Base-by-base conservation (phyloP, 2,888 invertebrate species). In the Meganola albula region DNA sequence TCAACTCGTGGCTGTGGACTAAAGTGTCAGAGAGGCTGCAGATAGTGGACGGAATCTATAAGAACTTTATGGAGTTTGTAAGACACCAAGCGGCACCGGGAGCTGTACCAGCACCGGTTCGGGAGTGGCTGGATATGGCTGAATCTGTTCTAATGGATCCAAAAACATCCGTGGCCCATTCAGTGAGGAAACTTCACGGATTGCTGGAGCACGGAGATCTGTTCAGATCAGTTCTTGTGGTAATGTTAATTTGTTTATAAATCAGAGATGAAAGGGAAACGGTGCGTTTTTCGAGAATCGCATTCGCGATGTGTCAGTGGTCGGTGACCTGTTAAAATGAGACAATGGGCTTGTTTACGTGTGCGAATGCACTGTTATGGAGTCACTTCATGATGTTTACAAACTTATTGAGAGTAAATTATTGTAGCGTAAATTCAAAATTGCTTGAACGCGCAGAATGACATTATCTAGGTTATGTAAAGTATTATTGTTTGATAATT, bases 71-170 rank as follows among this genome's bases (percentile, higher is more conserved):
- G 34, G 82, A 89, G 48, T 90, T 90, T 65, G 88, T 90, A 40
- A 52, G 48, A 23, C 72, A 82, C 25, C 86, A 86, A 50, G 63
- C 77, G 4, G 40, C 47, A 20, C 77, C 80, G 10, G 74, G 77
- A 25, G 63, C 65, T 16, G 74, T 60, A 52, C 86, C 74, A 38
- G 85, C 78, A 35, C 69, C 82, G 22, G 58, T 74, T 24, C 51
- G 63, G 35, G 64, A 70, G 51, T 68, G 92, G 88, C 63, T 88
- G 33, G 91, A 92, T 67, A 70, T 94, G 41, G 88, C 91, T 0
- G 89, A 91, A 35, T 87, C 89, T 0, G 85, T 93, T 10, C 70
- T 93, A 27, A 77, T 88, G 53, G 92, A 93, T 57, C 88, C 89
- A 0, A 88, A 82, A 66, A 39, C 78, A 52, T 89, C 89, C 0